These are phyloP conservation scores for Hofmannophila pseudospretella DNA, from an alignment of 2,888 invertebrate genomes.

Conservation along the genomic window DNA sequence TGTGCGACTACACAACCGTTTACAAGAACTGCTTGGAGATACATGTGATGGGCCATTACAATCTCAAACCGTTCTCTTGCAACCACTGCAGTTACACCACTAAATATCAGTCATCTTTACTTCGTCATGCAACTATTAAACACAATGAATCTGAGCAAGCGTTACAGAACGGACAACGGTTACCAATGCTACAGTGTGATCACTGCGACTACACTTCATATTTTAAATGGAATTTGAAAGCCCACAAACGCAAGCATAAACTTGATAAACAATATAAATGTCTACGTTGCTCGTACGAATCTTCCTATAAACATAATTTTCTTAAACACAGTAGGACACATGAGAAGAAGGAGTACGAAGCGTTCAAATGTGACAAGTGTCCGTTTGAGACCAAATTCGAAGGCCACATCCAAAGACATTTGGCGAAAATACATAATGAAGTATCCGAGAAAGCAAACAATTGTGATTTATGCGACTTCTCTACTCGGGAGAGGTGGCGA, in stretches of 20 bases:
- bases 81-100: constrained; percentile 39
- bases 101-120: constrained; percentile 37
- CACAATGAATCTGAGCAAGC: constrained; percentile 28
- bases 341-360: constrained; percentile 19
- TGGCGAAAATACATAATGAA: constrained; percentile 25
- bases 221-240: constrained; percentile 24
- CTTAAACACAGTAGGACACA: constrained; percentile 32
- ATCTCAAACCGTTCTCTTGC: constrained; percentile 34
- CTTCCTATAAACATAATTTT: constrained; percentile 34
- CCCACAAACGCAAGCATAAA: constrained; percentile 21
- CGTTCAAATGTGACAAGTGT: constrained; percentile 29
- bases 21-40: constrained; percentile 42
- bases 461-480: constrained; percentile 49
- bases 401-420: constrained; percentile 26
- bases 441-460: constrained; percentile 35
- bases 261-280: constrained; percentile 35
- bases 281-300: constrained; percentile 25
- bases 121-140: constrained; percentile 37
- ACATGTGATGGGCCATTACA: constrained; percentile 35
- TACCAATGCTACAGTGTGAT: constrained; percentile 28
- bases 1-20: constrained; percentile 40
- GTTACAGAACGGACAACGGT: too few relatives aligned
- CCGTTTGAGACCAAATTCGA: constrained; percentile 24
- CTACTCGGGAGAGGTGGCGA: constrained; percentile 45
- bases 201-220: constrained; percentile 30